These are phyloP conservation scores for Paraplagusia blochii DNA, from an alignment of 2,113 vertebrate species.

Conservation along the genomic window DNA sequence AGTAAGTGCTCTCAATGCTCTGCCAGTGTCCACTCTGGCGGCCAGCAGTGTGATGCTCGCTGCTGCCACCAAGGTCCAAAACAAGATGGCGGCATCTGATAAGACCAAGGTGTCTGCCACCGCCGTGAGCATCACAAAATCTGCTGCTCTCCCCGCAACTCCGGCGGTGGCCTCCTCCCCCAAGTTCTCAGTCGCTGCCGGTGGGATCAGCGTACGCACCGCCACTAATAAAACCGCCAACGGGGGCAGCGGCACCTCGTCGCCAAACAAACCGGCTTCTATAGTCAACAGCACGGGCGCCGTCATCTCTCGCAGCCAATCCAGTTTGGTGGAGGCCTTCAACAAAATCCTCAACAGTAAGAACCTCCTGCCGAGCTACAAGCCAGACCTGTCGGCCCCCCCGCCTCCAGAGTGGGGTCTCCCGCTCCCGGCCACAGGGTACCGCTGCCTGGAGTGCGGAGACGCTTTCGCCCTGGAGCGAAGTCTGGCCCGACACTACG, in stretches of 20 bases:
- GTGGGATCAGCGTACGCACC: constrained; percentile 63
- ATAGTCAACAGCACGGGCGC: constrained; percentile 79
- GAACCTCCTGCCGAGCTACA: constrained; percentile 91
- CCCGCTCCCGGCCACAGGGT: constrained; percentile 81
- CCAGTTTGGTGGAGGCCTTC: constrained; percentile 93
- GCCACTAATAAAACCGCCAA: constrained; percentile 80
- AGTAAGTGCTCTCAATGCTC: constrained; percentile 78
- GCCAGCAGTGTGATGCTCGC: constrained; percentile 95
- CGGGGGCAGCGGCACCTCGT: constrained; percentile 55
- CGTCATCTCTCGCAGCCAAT: constrained; percentile 91
- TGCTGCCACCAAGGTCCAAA: constrained; percentile 91
- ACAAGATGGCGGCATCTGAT: constrained; percentile 84
- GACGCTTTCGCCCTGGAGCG: constrained; percentile 93
- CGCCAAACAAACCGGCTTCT: constrained; percentile 77
- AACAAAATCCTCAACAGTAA: constrained; percentile 98
- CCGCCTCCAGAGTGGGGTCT: constrained; percentile 83
- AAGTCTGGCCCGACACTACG: constrained; percentile 92
- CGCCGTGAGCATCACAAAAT: constrained; percentile 69
- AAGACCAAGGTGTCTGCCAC: constrained; percentile 70
- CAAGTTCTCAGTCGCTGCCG: constrained; percentile 69
- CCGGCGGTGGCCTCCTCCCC: constrained; percentile 68
- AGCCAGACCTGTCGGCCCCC: constrained; percentile 85
- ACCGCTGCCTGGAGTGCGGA: constrained; percentile 94
- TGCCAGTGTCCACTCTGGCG: constrained; percentile 85
- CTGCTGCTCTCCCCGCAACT: constrained; percentile 63